phyloP scores from a whole-genome alignment of 2,113 vertebrate species.

The Lepus americanus region DNA sequence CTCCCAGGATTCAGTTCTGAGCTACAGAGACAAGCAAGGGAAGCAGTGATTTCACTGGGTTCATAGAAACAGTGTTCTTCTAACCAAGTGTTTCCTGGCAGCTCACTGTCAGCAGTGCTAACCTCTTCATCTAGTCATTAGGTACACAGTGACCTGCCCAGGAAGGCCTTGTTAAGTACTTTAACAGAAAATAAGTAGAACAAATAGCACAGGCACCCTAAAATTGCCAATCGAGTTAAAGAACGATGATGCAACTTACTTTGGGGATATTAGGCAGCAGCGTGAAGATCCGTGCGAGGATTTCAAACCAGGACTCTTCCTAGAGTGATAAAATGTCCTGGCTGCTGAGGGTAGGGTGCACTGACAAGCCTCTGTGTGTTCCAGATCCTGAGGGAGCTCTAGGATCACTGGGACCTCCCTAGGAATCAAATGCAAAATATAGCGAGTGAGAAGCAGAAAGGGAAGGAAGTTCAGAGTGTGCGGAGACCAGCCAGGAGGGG shows the following conservation, averaged over 20 bases:
- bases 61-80: background rate
- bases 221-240: background rate
- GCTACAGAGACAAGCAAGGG: background rate
- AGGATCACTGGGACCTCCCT: background rate
- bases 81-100: background rate
- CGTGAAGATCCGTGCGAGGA: background rate
- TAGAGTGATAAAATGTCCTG: background rate
- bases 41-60: background rate
- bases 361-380: background rate
- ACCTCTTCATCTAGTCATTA: background rate
- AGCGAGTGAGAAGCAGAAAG: background rate
- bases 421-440: background rate
- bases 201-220: background rate
- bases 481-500: background rate
- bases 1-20: background rate
- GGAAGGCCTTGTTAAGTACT: constrained; percentile 11
- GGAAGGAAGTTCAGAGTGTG: background rate
- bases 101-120: background rate
- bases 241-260: background rate
- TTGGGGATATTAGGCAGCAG: background rate
- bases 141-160: background rate
- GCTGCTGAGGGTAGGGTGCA: background rate
- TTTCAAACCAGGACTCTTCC: background rate
- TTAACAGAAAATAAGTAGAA: constrained; percentile 54
- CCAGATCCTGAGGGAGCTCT: background rate